A percentile compares a stretch with the other conserved stretches of the same genome.
Evolutionary conservation across 2,797 vertebrate genomes (phyloP).

Genomic region (Dicrostonyx torquatus): DNA sequence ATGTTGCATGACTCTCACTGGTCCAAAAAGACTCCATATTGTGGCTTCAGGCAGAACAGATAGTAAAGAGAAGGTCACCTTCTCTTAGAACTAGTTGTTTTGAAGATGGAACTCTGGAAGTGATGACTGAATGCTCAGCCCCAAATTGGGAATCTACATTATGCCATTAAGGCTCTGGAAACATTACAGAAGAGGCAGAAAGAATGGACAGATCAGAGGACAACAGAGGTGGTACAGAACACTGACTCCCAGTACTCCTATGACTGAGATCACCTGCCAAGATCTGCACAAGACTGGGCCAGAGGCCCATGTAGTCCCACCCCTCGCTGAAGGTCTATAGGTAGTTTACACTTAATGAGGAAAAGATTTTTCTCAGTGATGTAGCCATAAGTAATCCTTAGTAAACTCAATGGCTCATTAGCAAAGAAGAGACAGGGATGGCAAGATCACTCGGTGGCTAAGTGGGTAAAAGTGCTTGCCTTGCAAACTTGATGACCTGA

Average conservation of each 20-base stretch:
- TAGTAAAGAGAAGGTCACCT: conserved; percentile 6
- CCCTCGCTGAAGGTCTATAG: neutral
- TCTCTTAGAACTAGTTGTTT: neutral
- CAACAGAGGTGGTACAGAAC: neutral
- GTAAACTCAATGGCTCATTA: neutral
- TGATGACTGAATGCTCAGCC: neutral
- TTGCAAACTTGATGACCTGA: neutral
- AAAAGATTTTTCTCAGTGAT: neutral
- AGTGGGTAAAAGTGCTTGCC: neutral
- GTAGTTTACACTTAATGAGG: neutral
- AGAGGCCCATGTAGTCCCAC: neutral
- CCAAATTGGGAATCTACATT: neutral
- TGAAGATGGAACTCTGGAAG: conserved; percentile 12
- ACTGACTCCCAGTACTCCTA: neutral
- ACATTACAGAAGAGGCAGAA: neutral
- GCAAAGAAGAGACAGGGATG: neutral
- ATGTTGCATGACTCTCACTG: neutral
- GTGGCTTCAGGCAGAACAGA: neutral
- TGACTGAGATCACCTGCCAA: neutral
- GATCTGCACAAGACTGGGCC: too few species aligned
- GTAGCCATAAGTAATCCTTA: neutral
- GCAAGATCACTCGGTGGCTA: neutral
- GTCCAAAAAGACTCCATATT: neutral
- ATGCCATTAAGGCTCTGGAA: neutral
- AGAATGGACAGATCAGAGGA: neutral